These are phyloP conservation scores for Hypercompe scribonia DNA, from an alignment of 2,888 invertebrate species.

Conservation along the genomic window DNA sequence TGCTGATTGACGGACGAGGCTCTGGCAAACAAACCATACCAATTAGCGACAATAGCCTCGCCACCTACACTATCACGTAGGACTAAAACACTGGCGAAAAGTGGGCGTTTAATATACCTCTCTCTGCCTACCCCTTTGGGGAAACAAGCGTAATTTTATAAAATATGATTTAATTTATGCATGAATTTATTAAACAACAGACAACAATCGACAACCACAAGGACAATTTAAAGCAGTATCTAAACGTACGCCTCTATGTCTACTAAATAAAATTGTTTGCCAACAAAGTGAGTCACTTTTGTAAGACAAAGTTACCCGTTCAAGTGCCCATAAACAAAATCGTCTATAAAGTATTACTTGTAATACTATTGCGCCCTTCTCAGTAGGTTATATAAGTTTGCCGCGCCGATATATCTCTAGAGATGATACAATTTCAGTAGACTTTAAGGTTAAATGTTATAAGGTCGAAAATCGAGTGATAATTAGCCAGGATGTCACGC, in stretches of 20 bases:
- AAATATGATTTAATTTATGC: no score
- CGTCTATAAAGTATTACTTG: neutral
- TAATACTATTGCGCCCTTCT: conserved; percentile 2
- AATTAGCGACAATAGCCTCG: no score
- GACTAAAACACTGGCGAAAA: no score
- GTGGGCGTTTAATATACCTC: no score
- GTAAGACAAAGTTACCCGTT: conserved; percentile 7
- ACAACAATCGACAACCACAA: neutral
- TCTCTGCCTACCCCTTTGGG: no score
- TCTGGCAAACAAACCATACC: no score
- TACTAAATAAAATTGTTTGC: conserved; percentile 47
- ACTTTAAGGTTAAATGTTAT: conserved; percentile 1
- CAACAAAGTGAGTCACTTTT: conserved; percentile 48
- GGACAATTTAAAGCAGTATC: conserved; percentile 1
- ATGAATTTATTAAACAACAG: neutral
- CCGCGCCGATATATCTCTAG: neutral
- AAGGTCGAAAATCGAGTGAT: conserved; percentile 24
- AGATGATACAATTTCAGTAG: neutral
- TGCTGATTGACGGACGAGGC: no score
- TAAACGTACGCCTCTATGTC: conserved; percentile 40
- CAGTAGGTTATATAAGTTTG: conserved; percentile 4
- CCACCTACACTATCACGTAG: no score
- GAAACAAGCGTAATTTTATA: no score
- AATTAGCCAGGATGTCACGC: conserved; percentile 45
- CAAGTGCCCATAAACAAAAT: neutral